A percentile compares a stretch with the other conserved stretches of the same genome.
Evolutionary conservation across 2,888 invertebrate genomes (phyloP).

Genomic region (Harpalus rubripes): DNA sequence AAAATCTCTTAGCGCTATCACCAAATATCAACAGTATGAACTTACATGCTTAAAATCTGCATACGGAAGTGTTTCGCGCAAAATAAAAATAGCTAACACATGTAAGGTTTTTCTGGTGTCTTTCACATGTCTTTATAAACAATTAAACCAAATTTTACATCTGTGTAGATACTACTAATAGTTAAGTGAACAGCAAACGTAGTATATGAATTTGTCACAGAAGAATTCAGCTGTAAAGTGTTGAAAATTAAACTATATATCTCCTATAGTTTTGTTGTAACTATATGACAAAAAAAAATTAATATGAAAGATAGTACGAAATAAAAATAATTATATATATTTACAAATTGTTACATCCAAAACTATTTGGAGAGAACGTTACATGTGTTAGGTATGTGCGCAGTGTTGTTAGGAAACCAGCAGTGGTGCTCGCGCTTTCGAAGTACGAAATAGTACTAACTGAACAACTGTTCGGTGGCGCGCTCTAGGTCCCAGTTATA

Average conservation of each 20-base stretch:
- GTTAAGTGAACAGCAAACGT: not conserved
- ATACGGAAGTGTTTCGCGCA: conserved; percentile 14
- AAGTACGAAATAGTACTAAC: conserved; percentile 79
- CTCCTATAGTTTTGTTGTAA: conserved; percentile 6
- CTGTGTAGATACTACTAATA: not conserved
- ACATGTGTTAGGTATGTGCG: conserved; percentile 39
- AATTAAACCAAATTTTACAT: too few relatives aligned
- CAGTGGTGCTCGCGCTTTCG: conserved; percentile 15
- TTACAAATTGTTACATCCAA: conserved; percentile 31
- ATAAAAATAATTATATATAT: not conserved
- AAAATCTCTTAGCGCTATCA: conserved; percentile 37
- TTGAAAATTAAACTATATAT: not conserved
- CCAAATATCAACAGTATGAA: conserved; percentile 45
- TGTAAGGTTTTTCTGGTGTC: conserved; percentile 18
- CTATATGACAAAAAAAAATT: not conserved
- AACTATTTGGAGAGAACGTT: conserved; percentile 21
- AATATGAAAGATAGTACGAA: not conserved
- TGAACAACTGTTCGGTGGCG: conserved; percentile 93
- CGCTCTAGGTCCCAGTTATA: conserved; percentile 95
- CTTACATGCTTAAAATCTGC: conserved; percentile 24
- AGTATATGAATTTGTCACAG: not conserved
- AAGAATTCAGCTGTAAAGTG: not conserved
- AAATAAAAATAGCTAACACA: conserved; percentile 33
- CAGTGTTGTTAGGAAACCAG: conserved; percentile 28
- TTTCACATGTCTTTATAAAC: not conserved